These are phyloP conservation scores for Girardinus metallicus DNA, from an alignment of 2,797 vertebrate species.

Conservation along the genomic window DNA sequence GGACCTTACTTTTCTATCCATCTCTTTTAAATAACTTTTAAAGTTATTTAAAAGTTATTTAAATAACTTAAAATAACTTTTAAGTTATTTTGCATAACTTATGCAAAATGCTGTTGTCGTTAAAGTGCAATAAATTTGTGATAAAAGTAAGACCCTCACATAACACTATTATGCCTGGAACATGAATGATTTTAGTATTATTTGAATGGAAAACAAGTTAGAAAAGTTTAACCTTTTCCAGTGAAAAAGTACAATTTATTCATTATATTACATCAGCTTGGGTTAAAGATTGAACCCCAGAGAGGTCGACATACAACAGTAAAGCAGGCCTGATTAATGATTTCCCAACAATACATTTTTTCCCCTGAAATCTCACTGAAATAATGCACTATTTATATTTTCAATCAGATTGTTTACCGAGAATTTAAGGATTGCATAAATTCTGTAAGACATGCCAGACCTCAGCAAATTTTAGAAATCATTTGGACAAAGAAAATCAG, in stretches of 20 bases:
- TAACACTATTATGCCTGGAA: background rate
- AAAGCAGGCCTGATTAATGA: background rate
- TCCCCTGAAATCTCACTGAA: slow-evolving; percentile 27
- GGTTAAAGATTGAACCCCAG: background rate
- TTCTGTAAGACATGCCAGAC: slow-evolving; percentile 31
- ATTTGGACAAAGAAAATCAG: slow-evolving; percentile 20
- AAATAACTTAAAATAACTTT: too few relatives aligned
- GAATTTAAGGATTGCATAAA: slow-evolving; percentile 39
- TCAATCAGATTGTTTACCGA: slow-evolving; percentile 32
- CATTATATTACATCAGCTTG: background rate
- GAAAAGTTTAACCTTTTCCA: background rate
- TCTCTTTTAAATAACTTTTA: too few relatives aligned
- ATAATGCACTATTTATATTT: slow-evolving; percentile 21
- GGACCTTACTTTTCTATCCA: background rate
- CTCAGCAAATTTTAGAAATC: slow-evolving; percentile 41
- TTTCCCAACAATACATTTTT: slow-evolving; percentile 1
- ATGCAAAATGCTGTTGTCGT: background rate
- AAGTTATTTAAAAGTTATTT: too few relatives aligned
- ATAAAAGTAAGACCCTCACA: background rate
- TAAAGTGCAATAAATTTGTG: background rate
- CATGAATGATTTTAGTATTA: background rate
- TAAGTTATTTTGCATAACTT: too few relatives aligned
- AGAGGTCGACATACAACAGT: background rate
- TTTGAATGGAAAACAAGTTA: background rate
- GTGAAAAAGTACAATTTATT: background rate